These are phyloP conservation scores for Diacarnus erythraeanus DNA, from an alignment of 37 sponge, comb jelly and placozoan species.

Conservation along the genomic window DNA sequence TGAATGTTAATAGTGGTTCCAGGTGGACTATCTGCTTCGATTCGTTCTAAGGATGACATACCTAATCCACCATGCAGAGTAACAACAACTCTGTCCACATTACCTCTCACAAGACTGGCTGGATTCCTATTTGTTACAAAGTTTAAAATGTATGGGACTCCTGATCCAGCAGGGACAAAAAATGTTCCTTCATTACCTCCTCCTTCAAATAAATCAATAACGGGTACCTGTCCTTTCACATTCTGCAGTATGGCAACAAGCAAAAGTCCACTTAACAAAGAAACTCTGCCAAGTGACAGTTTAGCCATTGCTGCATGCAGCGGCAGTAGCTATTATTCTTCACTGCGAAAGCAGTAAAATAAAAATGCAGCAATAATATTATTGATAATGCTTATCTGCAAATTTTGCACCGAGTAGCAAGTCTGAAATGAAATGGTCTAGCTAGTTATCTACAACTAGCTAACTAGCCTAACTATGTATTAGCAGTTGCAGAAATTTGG, in stretches of 20 bases:
- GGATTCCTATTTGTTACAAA: constrained; percentile 14
- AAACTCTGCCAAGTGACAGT: neutral
- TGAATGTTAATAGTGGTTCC: neutral
- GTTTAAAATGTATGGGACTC: neutral
- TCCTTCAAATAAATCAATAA: constrained; percentile 16
- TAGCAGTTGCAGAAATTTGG: too few species aligned
- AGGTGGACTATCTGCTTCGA: neutral
- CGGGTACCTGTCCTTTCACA: constrained; percentile 12
- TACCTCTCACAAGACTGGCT: constrained; percentile 12
- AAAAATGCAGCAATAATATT: neutral
- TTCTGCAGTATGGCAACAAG: neutral
- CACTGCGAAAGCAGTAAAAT: neutral
- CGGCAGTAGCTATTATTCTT: neutral
- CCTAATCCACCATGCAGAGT: constrained; percentile 17
- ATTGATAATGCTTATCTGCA: too few species aligned
- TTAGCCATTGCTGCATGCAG: neutral
- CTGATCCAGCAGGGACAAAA: constrained; percentile 21
- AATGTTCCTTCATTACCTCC: constrained; percentile 25
- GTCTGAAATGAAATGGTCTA: neutral
- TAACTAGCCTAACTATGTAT: too few species aligned
- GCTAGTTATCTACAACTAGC: neutral
- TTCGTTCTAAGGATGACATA: constrained; percentile 9
- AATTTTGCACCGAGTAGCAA: too few species aligned
- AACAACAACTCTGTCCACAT: constrained; percentile 9
- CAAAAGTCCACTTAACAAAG: neutral